These are phyloP conservation scores for Pandion haliaetus DNA, from an alignment of 2,113 vertebrate species.

Conservation along the genomic window DNA sequence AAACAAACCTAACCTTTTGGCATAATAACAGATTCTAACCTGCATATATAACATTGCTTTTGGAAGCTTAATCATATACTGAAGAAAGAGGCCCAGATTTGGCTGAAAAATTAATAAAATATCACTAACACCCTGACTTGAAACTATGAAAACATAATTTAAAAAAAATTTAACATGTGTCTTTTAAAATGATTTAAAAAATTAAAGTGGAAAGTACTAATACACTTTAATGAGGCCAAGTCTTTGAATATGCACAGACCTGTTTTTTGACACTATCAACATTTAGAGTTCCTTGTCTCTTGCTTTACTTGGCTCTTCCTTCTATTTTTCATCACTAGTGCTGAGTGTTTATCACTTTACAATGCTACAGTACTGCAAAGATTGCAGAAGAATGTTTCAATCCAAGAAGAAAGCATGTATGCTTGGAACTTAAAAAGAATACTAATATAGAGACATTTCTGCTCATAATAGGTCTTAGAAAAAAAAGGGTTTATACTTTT, in stretches of 20 bases:
- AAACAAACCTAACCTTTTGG: background rate
- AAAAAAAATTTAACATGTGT: background rate
- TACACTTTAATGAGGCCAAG: background rate
- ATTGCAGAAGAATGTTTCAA: background rate
- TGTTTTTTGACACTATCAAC: background rate
- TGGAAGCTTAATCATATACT: background rate
- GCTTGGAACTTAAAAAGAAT: background rate
- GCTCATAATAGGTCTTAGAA: background rate
- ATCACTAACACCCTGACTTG: background rate
- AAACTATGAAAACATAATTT: background rate
- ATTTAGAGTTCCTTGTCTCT: background rate
- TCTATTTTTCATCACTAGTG: background rate
- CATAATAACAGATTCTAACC: background rate
- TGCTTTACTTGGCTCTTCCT: constrained; percentile 24
- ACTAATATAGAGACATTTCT: background rate
- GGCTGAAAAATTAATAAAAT: background rate
- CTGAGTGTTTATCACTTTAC: background rate
- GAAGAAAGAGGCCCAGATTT: background rate
- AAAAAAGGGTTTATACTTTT: background rate
- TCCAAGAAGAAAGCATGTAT: background rate
- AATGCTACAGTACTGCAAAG: background rate
- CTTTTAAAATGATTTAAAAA: background rate
- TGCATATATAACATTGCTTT: background rate
- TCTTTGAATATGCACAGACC: background rate
- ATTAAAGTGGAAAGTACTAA: background rate